Evolutionary conservation across 23 tunicate species (phyloP).

Genomic region (Styela clava): DNA sequence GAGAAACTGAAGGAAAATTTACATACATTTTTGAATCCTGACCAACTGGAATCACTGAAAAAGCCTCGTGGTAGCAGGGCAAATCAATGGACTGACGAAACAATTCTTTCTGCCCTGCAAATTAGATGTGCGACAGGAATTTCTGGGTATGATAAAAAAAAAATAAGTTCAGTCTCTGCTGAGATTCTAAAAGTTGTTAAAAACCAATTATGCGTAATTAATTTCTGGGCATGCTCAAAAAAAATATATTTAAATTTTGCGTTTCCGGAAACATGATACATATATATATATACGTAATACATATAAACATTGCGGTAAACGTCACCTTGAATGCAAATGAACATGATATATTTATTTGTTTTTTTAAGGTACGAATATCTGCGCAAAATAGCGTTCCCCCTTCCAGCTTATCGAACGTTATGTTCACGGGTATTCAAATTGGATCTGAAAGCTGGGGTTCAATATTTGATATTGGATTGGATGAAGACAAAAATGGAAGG

Average conservation of each 20-base stretch:
- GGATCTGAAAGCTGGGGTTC: neutral
- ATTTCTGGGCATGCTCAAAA: no score
- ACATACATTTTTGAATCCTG: neutral
- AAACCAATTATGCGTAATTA: no score
- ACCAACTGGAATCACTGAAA: neutral
- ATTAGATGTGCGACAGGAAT: constrained; percentile 3
- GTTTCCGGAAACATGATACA: no score
- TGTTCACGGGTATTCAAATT: neutral
- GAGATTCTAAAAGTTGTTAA: no score
- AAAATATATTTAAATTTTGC: no score
- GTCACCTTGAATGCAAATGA: no score
- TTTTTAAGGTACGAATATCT: constrained; percentile 4
- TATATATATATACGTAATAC: no score
- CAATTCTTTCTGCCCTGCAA: neutral
- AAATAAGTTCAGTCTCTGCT: no score
- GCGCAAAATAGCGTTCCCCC: neutral
- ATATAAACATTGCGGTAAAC: no score
- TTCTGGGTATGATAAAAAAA: no score
- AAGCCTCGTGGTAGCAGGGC: neutral
- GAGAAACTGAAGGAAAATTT: no score
- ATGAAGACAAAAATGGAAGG: neutral
- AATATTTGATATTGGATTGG: neutral
- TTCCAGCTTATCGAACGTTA: neutral
- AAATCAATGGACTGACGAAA: neutral
- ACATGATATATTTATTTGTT: no score